Evolutionary conservation across 2,888 invertebrate genomes (phyloP).

Genomic region (Diloba caeruleocephala): DNA sequence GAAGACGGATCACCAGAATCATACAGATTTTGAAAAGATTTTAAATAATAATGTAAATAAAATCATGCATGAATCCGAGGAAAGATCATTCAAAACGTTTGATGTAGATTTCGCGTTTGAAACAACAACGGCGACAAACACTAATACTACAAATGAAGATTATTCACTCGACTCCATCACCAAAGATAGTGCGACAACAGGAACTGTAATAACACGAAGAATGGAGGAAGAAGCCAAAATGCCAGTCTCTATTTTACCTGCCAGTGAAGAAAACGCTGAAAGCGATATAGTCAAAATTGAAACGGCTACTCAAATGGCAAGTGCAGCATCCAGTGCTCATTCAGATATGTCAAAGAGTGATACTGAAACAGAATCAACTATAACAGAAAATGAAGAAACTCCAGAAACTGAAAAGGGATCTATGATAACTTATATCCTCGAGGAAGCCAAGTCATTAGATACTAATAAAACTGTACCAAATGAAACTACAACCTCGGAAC

Average conservation of each 20-base stretch:
- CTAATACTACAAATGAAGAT: constrained; percentile 20
- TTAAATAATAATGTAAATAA: constrained; percentile 47
- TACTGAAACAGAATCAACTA: constrained; percentile 29
- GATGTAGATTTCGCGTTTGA: constrained; percentile 59
- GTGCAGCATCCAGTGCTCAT: constrained; percentile 1
- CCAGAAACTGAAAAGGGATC: constrained; percentile 27
- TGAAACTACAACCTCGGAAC: constrained; percentile 48
- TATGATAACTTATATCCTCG: constrained; percentile 47
- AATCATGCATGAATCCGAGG: constrained; percentile 60
- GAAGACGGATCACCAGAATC: constrained; percentile 36
- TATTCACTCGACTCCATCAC: constrained; percentile 8
- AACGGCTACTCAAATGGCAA: constrained; percentile 25
- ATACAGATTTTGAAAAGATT: constrained; percentile 39
- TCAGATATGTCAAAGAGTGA: constrained; percentile 7
- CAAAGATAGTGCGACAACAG: constrained; percentile 20
- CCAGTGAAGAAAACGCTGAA: constrained; percentile 19
- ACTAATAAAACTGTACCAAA: constrained; percentile 35
- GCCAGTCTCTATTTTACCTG: constrained; percentile 6
- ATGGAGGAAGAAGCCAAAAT: constrained; percentile 18
- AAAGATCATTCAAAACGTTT: constrained; percentile 69
- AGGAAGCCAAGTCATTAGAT: constrained; percentile 51
- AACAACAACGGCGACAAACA: constrained; percentile 39
- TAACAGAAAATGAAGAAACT: constrained; percentile 23
- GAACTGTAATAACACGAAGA: constrained; percentile 16
- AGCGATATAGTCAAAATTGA: constrained; percentile 17